A percentile compares a stretch with the other conserved stretches of the same genome.
Evolutionary conservation across 2,113 vertebrate genomes (phyloP).

Genomic region (Pygoscelis antarcticus): DNA sequence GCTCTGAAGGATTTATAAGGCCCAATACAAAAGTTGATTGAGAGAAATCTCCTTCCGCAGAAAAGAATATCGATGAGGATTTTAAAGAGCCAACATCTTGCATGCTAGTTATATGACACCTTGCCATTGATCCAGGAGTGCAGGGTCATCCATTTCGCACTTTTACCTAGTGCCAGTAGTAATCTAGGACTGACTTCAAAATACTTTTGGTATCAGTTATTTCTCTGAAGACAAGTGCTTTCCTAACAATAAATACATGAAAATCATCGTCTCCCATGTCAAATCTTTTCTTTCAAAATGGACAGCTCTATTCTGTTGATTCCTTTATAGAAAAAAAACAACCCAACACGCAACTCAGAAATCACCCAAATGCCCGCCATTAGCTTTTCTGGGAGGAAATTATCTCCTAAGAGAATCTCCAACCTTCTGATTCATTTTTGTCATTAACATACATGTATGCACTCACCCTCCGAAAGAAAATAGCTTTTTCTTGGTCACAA

Average conservation of each 20-base stretch:
- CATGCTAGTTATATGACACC: neutral
- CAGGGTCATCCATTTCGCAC: neutral
- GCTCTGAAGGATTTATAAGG: neutral
- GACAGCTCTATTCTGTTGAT: neutral
- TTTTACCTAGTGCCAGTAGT: neutral
- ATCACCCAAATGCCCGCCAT: neutral
- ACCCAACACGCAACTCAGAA: neutral
- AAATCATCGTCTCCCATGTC: neutral
- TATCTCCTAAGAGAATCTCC: neutral
- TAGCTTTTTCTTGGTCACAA: neutral
- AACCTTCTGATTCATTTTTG: neutral
- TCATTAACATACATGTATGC: rapidly evolving
- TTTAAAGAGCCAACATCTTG: neutral
- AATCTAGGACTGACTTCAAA: neutral
- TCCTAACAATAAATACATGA: neutral
- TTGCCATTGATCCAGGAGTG: neutral
- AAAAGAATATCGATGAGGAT: neutral
- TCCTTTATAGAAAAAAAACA: neutral
- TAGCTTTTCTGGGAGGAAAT: neutral
- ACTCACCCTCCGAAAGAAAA: neutral
- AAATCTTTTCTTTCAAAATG: neutral
- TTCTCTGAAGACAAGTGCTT: neutral
- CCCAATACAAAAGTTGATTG: neutral
- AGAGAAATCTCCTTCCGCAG: neutral
- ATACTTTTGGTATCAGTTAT: neutral